Base-by-base conservation (phyloP, 2,888 invertebrate species). In the Cyclophora albipunctata region DNA sequence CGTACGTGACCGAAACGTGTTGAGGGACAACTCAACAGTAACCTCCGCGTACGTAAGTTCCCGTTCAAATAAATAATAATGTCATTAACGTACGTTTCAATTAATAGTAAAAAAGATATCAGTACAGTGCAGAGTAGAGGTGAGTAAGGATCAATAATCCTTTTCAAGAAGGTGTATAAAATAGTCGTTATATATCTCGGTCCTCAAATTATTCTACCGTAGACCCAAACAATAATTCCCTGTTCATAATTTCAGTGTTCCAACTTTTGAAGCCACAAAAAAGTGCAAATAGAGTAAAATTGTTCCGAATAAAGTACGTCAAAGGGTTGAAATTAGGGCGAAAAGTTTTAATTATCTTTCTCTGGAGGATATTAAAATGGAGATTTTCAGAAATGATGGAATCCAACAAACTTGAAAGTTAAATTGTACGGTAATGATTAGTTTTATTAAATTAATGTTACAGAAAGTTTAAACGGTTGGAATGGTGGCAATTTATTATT, bases 221-320 rank as follows among this genome's bases (percentile, higher is more conserved):
- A 20, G n/a, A 42, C 7, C 7, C n/a, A 4, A 20, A 20, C 37
- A 37, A 5, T 37, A 37, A 37, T 37, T 37, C 2, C 37, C 37
- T 37, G 4, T 37, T 43, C 34, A 48, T 51, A 56, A 55, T 58
- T 59, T 53, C 48, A 55, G 48, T 50, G 52, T 34, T 40, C 42
- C 46, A 55, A 55, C 56, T 60, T 59, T 51, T 47, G 43, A 52
- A 57, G 48, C 59, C 59, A 46, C 59, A 51, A 57, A 59, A 61
- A 56, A 57, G 57, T 52, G 61, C 53, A 61, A 61, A 61, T 61
- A 59, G 59, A 61, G 56, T 58, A 51, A 58, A 61, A 59, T 61
- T 61, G 59, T 58, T 52, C 52, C 53, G 59, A 61, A 61, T 54
- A 57, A 61, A 59, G 56, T 57, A 48, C 59, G 53, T 54, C 59